These are phyloP conservation scores for Melospiza georgiana DNA, from an alignment of 2,113 vertebrate species.

Conservation along the genomic window DNA sequence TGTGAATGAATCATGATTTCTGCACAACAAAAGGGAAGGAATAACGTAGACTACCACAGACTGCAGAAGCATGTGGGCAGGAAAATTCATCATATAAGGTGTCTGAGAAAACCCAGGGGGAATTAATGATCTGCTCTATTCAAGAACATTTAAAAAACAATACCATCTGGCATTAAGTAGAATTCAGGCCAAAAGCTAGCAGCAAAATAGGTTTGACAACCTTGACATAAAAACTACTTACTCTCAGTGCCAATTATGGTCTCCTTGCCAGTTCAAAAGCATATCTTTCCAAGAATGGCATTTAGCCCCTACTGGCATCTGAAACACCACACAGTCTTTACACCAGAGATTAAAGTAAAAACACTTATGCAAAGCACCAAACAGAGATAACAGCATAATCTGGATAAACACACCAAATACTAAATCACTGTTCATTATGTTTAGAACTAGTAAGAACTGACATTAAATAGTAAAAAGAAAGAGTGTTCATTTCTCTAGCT, in stretches of 20 bases:
- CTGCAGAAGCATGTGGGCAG: not conserved
- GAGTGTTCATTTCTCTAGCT: not conserved
- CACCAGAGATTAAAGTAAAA: not conserved
- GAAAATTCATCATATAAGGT: not conserved
- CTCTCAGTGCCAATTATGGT: constrained; percentile 24
- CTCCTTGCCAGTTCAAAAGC: constrained; percentile 44
- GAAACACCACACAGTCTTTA: not conserved
- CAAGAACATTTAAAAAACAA: constrained; percentile 60
- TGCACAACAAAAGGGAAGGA: not conserved
- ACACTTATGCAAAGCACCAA: not conserved
- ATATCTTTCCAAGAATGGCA: constrained; percentile 26
- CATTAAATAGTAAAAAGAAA: not conserved
- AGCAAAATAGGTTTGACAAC: constrained; percentile 46
- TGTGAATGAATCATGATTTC: not conserved
- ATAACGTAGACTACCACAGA: not conserved
- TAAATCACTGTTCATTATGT: not conserved
- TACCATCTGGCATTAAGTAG: constrained; percentile 61
- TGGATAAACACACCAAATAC: not conserved
- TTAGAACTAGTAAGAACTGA: not conserved
- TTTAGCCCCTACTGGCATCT: not conserved
- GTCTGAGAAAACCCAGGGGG: constrained; percentile 5
- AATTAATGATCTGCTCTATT: constrained; percentile 45
- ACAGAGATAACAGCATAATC: not conserved
- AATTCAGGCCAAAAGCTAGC: constrained; percentile 54
- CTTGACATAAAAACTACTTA: constrained; percentile 62